Evolutionary conservation across 1,140 invertebrate species (phyloP).

Genomic region (Panulirus ornatus): DNA sequence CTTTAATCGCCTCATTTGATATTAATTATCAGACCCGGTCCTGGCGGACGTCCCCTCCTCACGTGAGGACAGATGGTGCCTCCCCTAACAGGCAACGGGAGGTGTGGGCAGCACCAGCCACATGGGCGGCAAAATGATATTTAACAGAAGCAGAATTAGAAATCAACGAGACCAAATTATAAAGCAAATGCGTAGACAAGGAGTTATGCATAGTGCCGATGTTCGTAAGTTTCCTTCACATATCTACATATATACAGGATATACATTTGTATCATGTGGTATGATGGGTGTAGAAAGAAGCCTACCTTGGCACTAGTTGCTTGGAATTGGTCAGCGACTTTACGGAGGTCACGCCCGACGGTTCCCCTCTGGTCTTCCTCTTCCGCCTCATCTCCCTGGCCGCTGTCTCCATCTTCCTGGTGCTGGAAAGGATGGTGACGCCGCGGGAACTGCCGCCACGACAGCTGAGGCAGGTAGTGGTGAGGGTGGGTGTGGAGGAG

Average conservation of each 20-base stretch:
- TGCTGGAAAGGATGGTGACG: not conserved
- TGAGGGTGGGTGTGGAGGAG: not conserved
- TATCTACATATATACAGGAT: no score
- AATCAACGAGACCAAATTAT: no score
- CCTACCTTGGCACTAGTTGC: conserved; percentile 36
- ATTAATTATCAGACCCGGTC: not conserved
- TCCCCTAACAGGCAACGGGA: not conserved
- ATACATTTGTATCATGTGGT: no score
- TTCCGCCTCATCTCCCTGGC: not conserved
- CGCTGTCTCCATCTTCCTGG: not conserved
- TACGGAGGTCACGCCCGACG: conserved; percentile 35
- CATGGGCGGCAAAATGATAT: not conserved
- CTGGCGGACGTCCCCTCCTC: not conserved
- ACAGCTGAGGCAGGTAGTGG: conserved; percentile 17
- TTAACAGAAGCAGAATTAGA: no score
- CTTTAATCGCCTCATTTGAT: not conserved
- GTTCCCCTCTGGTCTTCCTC: not conserved
- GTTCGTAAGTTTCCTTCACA: no score
- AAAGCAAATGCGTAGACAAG: no score
- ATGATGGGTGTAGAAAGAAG: not conserved
- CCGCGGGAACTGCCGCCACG: conserved; percentile 27
- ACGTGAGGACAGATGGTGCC: not conserved
- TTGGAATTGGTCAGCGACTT: conserved; percentile 53
- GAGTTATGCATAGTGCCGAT: no score
- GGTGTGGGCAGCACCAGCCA: not conserved